Evolutionary conservation across 2,888 invertebrate species (phyloP).

Genomic region (Hymenopus coronatus): DNA sequence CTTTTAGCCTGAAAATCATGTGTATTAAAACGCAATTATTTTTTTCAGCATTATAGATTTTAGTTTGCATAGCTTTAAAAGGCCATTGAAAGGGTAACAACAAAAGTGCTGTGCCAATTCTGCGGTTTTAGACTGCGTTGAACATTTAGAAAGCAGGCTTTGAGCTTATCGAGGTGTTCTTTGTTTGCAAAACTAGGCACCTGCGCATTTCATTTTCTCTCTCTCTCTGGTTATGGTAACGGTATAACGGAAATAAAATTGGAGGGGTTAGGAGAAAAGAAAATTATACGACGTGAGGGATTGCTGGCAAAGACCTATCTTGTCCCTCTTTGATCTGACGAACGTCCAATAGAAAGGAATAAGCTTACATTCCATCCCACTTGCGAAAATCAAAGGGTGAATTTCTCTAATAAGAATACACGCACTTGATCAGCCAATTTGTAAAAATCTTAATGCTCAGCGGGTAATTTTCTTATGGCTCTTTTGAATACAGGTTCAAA

Average conservation of each 20-base stretch:
- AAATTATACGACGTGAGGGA: not conserved
- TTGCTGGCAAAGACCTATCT: not conserved
- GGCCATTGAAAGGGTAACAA: too few relatives aligned
- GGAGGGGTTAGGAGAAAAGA: not conserved
- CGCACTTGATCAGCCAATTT: too few relatives aligned
- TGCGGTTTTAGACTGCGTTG: not conserved
- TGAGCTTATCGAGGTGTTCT: not conserved
- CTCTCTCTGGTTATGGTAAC: not conserved
- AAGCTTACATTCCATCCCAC: not conserved
- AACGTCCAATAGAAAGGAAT: not conserved
- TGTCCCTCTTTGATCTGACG: not conserved
- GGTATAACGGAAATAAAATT: not conserved
- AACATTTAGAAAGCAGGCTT: not conserved
- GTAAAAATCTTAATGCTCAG: too few relatives aligned
- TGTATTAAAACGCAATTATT: too few relatives aligned
- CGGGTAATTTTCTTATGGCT: too few relatives aligned
- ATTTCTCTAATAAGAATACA: not conserved
- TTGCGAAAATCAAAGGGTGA: not conserved
- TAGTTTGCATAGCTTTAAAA: too few relatives aligned
- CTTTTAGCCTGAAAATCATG: too few relatives aligned
- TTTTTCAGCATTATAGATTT: too few relatives aligned
- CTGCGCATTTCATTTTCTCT: not conserved
- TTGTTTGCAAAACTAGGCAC: not conserved
- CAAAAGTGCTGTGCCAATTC: not conserved
- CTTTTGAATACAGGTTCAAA: too few relatives aligned